Conservation (phyloP, 2,797 vertebrate species). For the Martes flavigula region DNA sequence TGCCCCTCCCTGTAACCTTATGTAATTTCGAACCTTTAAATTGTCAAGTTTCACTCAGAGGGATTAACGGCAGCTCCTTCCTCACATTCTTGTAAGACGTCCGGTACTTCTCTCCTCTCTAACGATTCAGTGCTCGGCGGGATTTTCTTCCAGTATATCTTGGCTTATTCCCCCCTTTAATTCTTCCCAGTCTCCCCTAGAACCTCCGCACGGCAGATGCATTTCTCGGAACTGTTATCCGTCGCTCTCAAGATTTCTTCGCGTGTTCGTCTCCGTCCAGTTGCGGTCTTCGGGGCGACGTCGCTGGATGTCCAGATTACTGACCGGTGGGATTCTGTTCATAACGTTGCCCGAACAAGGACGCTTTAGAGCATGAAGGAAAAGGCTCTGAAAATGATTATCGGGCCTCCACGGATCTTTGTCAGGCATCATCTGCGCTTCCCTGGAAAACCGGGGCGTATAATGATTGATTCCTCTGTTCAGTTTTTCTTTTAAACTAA, state of each 20-base stretch:
- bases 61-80: neutral
- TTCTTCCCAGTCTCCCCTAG: too few relatives aligned
- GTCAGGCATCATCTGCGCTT: neutral
- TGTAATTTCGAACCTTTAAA: neutral
- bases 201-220: neutral
- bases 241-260: neutral
- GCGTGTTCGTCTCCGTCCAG: neutral
- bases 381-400: neutral
- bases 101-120: neutral
- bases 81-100: neutral
- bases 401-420: too few relatives aligned
- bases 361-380: neutral
- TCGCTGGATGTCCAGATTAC: neutral
- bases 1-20: too few relatives aligned
- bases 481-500: neutral
- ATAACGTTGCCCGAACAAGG: neutral
- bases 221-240: neutral
- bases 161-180: neutral
- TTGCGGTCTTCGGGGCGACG: neutral
- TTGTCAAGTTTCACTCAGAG: neutral
- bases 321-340: neutral
- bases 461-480: rapidly evolving
- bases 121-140: neutral
- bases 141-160: neutral
- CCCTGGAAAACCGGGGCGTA: neutral